Base-by-base conservation (phyloP, 2,113 vertebrate species). In the Accipiter cooperii region DNA sequence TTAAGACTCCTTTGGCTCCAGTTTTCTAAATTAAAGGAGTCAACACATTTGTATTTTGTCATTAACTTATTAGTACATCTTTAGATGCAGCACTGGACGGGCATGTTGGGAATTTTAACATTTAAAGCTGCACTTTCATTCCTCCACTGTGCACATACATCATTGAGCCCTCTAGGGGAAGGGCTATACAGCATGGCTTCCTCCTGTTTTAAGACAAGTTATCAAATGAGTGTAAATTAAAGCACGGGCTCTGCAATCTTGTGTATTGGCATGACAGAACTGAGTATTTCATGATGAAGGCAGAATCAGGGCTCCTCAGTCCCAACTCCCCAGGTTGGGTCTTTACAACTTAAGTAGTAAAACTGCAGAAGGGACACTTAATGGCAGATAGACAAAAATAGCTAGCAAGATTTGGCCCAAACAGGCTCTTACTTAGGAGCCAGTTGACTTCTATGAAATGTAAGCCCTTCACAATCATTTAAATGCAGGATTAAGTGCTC, bases 11-110 rank as follows among this genome's bases (percentile, higher is more conserved):
- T 88, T 94, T 0, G 13, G 60, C 88, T 94, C 89, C 69, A 24
- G 73, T 96, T 93, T 86, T 81, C 83, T 90, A 89, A 95, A 93
- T 96, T 90, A 91, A 55, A 78, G 90, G 89, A 74, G 68, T 75
- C 80, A 28, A 52, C 10, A 1, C 44, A 2, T 81, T 90, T 71
- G 24, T 91, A 12, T 97, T 96, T 94, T 90, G 90, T 89, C 81
- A 87, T 95, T 93, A 96, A 64, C 76, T 92, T 84, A 83, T 40
- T 93, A 88, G 46, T 54, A 58, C 75, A 15, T 51, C 87, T 83
- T 85, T 40, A 88, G 71, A 80, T 79, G 64, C 68, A 55, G 47
- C 8, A 1, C 83, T 89, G 76, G 86, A 47, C 42, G n/a, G 79
- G 83, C 83, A 60, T 78, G 76, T 51, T 80, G 90, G 68, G 81